Evolutionary conservation across 2,797 vertebrate species (phyloP).

Genomic region (Orestias chungarensis): DNA sequence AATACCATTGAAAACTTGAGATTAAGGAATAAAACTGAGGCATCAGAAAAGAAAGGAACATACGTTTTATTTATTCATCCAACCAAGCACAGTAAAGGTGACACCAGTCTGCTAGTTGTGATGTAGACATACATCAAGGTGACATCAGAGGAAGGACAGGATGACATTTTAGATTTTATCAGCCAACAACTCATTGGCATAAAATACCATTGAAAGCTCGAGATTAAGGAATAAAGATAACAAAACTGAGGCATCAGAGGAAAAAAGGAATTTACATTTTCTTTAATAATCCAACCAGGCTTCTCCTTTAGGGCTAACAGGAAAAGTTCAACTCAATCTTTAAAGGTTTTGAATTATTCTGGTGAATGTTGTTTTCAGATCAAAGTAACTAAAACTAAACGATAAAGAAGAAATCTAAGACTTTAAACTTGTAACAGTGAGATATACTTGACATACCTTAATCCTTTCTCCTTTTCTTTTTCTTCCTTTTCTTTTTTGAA

Average conservation of each 20-base stretch:
- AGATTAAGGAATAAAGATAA: background rate
- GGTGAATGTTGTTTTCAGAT: background rate
- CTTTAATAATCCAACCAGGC: background rate
- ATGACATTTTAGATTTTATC: background rate
- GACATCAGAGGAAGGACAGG: background rate
- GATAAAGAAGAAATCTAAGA: background rate
- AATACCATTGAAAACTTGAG: background rate
- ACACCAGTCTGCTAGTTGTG: background rate
- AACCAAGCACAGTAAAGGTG: background rate
- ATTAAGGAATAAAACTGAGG: background rate
- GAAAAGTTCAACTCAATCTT: background rate
- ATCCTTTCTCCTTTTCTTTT: slow-evolving; percentile 56
- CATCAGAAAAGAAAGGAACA: background rate
- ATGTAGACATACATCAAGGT: background rate
- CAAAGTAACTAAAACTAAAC: background rate
- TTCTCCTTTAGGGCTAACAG: background rate
- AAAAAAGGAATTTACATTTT: background rate
- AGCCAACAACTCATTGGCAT: background rate
- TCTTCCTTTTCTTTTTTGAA: slow-evolving; percentile 65
- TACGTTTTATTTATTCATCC: too few species aligned
- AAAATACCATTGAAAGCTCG: background rate
- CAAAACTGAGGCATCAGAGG: background rate
- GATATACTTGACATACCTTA: background rate
- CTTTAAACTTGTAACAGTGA: background rate
- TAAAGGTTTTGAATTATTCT: background rate